Percentiles rank a stretch among this genome's conserved stretches.
phyloP scores from a whole-genome alignment of 1,140 invertebrate genomes.

The Stenopsyche tienmushanensis region DNA sequence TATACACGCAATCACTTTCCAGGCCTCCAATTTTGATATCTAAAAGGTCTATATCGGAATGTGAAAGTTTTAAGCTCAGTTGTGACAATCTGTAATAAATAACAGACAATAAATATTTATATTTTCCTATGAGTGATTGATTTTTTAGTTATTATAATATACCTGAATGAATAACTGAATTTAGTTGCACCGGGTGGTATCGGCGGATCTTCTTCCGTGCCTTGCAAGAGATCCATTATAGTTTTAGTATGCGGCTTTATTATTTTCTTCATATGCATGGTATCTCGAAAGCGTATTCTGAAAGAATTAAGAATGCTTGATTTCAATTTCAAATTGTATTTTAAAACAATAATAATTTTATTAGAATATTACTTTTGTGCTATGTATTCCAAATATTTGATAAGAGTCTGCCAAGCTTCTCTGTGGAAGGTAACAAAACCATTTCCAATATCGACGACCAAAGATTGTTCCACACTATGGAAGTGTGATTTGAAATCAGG shows the following conservation, averaged over 20 bases:
- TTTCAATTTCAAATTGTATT: not conserved
- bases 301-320: too few relatives aligned
- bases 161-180: slow-evolving; percentile 70
- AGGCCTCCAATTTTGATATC: slow-evolving; percentile 65
- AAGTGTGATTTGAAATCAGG: slow-evolving; percentile 82
- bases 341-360: slow-evolving; percentile 32
- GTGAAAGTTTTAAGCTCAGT: slow-evolving; percentile 63
- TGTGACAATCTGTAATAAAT: slow-evolving; percentile 58
- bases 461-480: slow-evolving; percentile 76
- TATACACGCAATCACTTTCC: slow-evolving; percentile 75
- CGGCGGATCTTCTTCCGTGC: slow-evolving; percentile 60
- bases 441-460: slow-evolving; percentile 69
- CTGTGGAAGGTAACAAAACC: slow-evolving; percentile 70
- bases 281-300: slow-evolving; percentile 52
- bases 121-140: too few relatives aligned
- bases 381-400: slow-evolving; percentile 61
- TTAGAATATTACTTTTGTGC: slow-evolving; percentile 48
- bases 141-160: too few relatives aligned
- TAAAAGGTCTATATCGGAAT: slow-evolving; percentile 70
- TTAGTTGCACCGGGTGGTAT: slow-evolving; percentile 76
- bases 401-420: slow-evolving; percentile 69
- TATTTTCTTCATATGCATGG: slow-evolving; percentile 47
- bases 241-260: slow-evolving; percentile 45
- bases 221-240: slow-evolving; percentile 43
- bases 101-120: not conserved